A percentile compares a stretch with the other conserved stretches of the same genome.
Evolutionary conservation across 2,888 invertebrate species (phyloP).

Genomic region (Drosophila melanocephala): DNA sequence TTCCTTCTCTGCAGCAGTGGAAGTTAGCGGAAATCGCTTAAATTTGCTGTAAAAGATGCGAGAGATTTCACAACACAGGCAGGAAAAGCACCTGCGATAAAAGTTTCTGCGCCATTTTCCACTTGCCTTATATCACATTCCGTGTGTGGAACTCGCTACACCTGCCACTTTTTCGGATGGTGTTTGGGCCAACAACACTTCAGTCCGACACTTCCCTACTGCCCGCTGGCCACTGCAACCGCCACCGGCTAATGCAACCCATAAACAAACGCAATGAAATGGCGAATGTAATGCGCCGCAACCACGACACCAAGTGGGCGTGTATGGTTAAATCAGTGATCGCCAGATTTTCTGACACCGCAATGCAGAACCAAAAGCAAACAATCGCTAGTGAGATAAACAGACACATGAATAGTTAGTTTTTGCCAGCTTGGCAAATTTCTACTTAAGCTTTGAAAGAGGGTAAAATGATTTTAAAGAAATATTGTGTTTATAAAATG

Average conservation of each 20-base stretch:
- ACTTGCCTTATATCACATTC: slow-evolving; percentile 56
- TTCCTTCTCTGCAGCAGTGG: slow-evolving; percentile 15
- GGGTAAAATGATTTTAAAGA: not conserved
- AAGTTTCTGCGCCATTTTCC: slow-evolving; percentile 78
- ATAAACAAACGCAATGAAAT: slow-evolving; percentile 69
- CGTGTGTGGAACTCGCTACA: slow-evolving; percentile 18
- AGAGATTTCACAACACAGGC: slow-evolving; percentile 42
- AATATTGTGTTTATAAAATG: too few relatives aligned
- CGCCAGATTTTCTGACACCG: slow-evolving; percentile 7
- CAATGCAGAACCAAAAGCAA: slow-evolving; percentile 9
- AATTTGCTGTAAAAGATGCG: slow-evolving; percentile 60
- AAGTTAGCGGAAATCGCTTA: slow-evolving; percentile 70
- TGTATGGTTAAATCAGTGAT: slow-evolving; percentile 32
- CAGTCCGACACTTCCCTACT: slow-evolving; percentile 28
- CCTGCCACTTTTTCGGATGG: slow-evolving; percentile 19
- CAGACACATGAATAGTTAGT: not conserved
- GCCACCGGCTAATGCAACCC: slow-evolving; percentile 48
- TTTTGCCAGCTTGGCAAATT: not conserved
- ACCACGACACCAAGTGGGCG: slow-evolving; percentile 29
- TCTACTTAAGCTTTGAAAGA: not conserved
- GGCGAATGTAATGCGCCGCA: slow-evolving; percentile 22
- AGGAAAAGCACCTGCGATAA: slow-evolving; percentile 75
- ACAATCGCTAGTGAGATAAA: not conserved
- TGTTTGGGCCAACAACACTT: slow-evolving; percentile 35
- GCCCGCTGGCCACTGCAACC: slow-evolving; percentile 8